These are phyloP conservation scores for Sebastes dallii DNA, from an alignment of 2,797 vertebrate genomes.

Conservation along the genomic window DNA sequence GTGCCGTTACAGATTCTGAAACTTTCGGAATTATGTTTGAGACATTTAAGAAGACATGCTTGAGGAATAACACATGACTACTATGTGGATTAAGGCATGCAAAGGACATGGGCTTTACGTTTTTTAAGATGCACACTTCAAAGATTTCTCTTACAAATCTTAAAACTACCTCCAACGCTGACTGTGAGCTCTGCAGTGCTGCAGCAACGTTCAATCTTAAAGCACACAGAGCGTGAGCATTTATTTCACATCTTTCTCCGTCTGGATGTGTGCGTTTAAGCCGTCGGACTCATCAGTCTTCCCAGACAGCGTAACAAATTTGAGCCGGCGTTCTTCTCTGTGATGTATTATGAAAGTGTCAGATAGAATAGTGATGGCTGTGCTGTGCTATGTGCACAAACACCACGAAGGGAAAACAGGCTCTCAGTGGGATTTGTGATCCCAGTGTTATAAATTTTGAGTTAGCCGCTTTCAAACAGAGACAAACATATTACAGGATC, in stretches of 20 bases:
- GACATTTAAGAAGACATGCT: not conserved
- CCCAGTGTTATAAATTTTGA: not conserved
- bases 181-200: not conserved
- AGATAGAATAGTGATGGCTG: conserved; percentile 40
- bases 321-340: conserved; percentile 16
- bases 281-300: conserved; percentile 59
- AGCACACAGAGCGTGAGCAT: not conserved
- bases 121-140: not conserved
- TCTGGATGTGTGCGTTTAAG: conserved; percentile 29
- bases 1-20: not conserved
- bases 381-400: conserved; percentile 25
- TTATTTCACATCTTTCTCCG: conserved; percentile 19
- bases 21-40: not conserved
- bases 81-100: not conserved
- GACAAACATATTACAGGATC: not conserved
- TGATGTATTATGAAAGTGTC: conserved; percentile 51
- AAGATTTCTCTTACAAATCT: conserved; percentile 19
- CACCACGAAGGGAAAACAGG: not conserved
- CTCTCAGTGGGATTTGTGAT: not conserved
- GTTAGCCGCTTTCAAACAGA: conserved; percentile 1
- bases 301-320: conserved; percentile 55
- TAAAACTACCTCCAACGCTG: not conserved
- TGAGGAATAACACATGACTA: conserved; percentile 19
- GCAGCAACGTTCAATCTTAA: not conserved
- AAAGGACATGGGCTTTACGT: not conserved